Evolutionary conservation across 2,888 invertebrate species (phyloP), one percentile per base, ranked within the genome.

Genomic region (Idaea aversata): DNA sequence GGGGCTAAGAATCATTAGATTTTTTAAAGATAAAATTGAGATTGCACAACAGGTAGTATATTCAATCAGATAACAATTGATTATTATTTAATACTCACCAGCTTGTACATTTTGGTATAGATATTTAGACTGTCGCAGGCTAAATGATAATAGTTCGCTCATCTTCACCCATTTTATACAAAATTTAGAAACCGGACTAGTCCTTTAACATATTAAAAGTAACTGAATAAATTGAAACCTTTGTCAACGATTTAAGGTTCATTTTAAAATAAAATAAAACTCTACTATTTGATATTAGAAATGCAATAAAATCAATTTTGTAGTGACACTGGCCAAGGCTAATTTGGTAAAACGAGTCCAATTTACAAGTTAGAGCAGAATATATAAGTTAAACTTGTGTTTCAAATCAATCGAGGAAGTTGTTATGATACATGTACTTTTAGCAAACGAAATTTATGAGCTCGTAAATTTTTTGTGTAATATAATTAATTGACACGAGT

Each of bases 221-320:
- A 64, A 67, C 66, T 69, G 66, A 67, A 69, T 69, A 70, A 71
- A 67, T 70, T 72, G 68, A 67, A 67, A 69, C 73, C 70, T 75
- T 65, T 68, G 72, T 59, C 35, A 59, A 71, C 63, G 67, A 63
- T 68, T 70, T 75, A 75, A 75, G 74, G 72, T 68, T 70, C 71
- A 74, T 71, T 72, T 77, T 70, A 62, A 47, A 47, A 47, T 47
- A 47, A 47, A 47, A 47, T 13, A 47, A 47, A 72, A 70, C 60
- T 69, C 67, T 69, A 64, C 64, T 64, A 67, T 67, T 66, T 66
- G 62, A 61, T 65, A 63, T 69, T 67, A 65, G 74, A 75, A 75
- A 76, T 76, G 73, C 72, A 75, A 75, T 77, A 75, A 75, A 75
- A 74, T 72, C 62, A 67, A 73, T 75, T 75, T 71, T 71, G 70